These are phyloP conservation scores for Drosophila helvetica DNA, from an alignment of 2,888 invertebrate genomes.

Conservation along the genomic window DNA sequence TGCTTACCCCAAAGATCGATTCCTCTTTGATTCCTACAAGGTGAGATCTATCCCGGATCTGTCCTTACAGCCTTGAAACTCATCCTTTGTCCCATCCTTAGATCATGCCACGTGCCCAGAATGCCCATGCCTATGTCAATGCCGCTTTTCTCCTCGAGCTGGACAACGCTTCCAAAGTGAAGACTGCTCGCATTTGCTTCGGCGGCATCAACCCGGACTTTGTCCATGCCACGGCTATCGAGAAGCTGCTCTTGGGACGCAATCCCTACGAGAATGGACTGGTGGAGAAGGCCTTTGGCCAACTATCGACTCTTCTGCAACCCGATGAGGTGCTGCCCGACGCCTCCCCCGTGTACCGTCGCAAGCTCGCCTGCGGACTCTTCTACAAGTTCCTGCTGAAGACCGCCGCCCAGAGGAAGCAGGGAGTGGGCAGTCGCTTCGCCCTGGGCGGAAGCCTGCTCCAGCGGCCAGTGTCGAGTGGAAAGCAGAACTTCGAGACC, in stretches of 20 bases:
- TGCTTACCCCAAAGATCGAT: conserved; percentile 84
- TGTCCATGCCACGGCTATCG: conserved; percentile 86
- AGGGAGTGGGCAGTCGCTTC: conserved; percentile 84
- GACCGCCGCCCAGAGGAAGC: conserved; percentile 84
- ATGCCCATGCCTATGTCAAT: conserved; percentile 91
- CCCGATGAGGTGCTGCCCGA: conserved; percentile 88
- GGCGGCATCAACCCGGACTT: conserved; percentile 87
- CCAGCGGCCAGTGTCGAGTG: conserved; percentile 87
- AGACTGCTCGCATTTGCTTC: conserved; percentile 86
- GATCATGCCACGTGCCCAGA: conserved; percentile 91
- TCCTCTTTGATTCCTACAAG: conserved; percentile 88
- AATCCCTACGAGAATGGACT: conserved; percentile 83
- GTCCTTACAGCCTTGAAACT: not conserved
- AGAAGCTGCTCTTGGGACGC: conserved; percentile 84
- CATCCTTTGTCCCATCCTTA: conserved; percentile 4
- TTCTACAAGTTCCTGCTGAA: conserved; percentile 90
- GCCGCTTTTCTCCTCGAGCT: conserved; percentile 89
- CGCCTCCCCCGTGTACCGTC: conserved; percentile 88
- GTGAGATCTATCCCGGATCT: conserved; percentile 79
- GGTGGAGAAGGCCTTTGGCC: conserved; percentile 84
- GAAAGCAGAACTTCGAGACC: conserved; percentile 89
- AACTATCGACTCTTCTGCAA: conserved; percentile 86
- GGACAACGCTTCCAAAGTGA: conserved; percentile 81
- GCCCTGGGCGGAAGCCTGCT: conserved; percentile 86
- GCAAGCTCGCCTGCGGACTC: conserved; percentile 89